Conservation (phyloP, 2,888 invertebrate species). For the Alentia gelatinosa region DNA sequence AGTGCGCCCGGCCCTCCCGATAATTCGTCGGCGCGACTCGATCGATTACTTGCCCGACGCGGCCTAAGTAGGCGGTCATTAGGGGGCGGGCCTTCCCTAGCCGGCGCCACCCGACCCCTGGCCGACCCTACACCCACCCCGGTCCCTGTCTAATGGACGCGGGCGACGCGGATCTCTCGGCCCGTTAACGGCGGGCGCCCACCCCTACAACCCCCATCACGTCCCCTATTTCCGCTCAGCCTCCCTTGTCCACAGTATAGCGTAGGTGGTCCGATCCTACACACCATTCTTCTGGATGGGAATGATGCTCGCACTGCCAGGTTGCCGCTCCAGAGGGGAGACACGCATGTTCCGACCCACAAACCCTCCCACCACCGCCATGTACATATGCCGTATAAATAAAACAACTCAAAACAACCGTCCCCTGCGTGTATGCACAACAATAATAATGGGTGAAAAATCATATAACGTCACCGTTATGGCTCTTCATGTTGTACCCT, state of each 20-base stretch:
- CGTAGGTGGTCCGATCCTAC: neutral
- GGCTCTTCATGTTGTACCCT: neutral
- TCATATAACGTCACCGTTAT: neutral
- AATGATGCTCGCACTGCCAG: too few relatives aligned
- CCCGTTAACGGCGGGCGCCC: neutral
- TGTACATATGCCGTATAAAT: neutral
- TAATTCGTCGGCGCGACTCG: slow-evolving; percentile 31
- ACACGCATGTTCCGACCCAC: too few relatives aligned
- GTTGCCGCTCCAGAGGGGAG: too few relatives aligned
- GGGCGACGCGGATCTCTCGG: neutral
- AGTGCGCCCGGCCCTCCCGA: neutral
- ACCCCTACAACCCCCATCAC: neutral
- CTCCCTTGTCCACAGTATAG: neutral
- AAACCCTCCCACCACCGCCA: neutral
- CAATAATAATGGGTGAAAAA: neutral
- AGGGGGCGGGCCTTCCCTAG: neutral
- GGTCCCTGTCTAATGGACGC: slow-evolving; percentile 17
- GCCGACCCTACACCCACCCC: neutral
- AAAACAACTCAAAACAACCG: neutral
- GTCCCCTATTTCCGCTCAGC: neutral
- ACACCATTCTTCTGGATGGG: neutral
- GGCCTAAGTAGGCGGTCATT: slow-evolving; percentile 51
- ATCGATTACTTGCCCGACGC: slow-evolving; percentile 40
- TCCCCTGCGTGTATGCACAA: neutral
- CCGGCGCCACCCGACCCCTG: neutral